Evolutionary conservation across 2,888 invertebrate species (phyloP).

Genomic region (Helicoverpa assulta): DNA sequence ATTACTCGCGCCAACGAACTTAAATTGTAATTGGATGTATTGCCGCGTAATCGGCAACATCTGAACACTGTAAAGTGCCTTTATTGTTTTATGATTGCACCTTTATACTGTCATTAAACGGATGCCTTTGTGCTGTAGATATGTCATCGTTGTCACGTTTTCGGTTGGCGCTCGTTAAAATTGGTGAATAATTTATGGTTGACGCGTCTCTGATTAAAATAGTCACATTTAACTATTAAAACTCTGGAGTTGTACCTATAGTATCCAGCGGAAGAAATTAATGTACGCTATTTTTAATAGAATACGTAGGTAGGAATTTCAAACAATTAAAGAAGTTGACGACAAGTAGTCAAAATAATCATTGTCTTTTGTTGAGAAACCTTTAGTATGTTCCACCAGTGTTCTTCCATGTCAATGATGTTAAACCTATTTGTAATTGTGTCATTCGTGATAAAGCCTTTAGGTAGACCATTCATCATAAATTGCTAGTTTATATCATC

Average conservation of each 20-base stretch:
- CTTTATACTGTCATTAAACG: constrained; percentile 41
- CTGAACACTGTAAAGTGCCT: constrained; percentile 40
- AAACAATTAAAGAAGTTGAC: too few species aligned
- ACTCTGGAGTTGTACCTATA: too few species aligned
- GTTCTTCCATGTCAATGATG: not conserved
- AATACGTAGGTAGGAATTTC: too few species aligned
- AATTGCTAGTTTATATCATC: constrained; percentile 28
- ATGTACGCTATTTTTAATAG: too few species aligned
- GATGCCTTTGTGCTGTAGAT: constrained; percentile 29
- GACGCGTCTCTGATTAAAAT: not conserved
- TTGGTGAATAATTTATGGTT: constrained; percentile 11
- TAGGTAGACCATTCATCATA: constrained; percentile 18
- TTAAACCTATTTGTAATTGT: not conserved
- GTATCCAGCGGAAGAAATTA: too few species aligned
- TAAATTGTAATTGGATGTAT: constrained; percentile 60
- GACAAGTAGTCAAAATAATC: too few species aligned
- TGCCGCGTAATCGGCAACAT: constrained; percentile 51
- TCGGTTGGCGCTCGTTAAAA: constrained; percentile 6
- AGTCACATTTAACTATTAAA: not conserved
- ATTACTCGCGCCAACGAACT: constrained; percentile 50
- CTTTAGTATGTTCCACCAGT: not conserved
- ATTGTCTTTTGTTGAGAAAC: not conserved
- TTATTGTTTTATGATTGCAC: constrained; percentile 52
- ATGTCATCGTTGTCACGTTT: constrained; percentile 29
- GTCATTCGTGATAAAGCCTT: not conserved